phyloP scores from a whole-genome alignment of 1,140 invertebrate species.

The Chrysoperla carnea region DNA sequence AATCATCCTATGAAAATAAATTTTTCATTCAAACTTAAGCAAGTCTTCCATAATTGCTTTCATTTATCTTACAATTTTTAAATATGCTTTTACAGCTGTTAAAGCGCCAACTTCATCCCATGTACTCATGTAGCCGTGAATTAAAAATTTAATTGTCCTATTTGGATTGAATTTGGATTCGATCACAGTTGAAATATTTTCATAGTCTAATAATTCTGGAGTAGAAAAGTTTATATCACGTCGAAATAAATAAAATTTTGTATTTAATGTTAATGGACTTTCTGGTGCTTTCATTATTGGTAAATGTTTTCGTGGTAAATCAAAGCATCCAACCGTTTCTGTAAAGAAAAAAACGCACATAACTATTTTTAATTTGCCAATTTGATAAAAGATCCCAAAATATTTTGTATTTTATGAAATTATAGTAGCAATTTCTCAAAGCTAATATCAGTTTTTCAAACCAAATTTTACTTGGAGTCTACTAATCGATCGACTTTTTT shows the following conservation, averaged over 20 bases:
- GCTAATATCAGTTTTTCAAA: no score
- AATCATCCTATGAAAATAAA: slow-evolving; percentile 31
- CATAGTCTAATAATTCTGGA: slow-evolving; percentile 21
- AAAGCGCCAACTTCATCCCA: slow-evolving; percentile 18
- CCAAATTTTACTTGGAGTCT: no score
- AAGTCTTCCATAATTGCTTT: neutral
- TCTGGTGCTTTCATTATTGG: slow-evolving; percentile 18
- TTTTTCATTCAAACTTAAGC: slow-evolving; percentile 17
- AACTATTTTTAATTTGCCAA: no score
- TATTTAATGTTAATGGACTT: slow-evolving; percentile 20
- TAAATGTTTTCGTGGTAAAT: slow-evolving; percentile 17
- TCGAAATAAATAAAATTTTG: slow-evolving; percentile 38
- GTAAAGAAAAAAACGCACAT: neutral
- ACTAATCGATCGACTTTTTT: no score
- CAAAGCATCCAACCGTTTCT: slow-evolving; percentile 21
- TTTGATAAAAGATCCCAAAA: no score
- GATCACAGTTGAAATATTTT: slow-evolving; percentile 25
- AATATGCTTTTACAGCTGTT: slow-evolving; percentile 14
- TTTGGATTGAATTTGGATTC: slow-evolving; percentile 26
- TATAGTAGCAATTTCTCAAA: no score
- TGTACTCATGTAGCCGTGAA: slow-evolving; percentile 29
- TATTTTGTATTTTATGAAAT: no score
- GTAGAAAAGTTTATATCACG: slow-evolving; percentile 20
- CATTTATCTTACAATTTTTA: slow-evolving; percentile 18
- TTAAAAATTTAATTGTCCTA: slow-evolving; percentile 35